A percentile compares a stretch with the other conserved stretches of the same genome.
These are phyloP conservation scores for Ammodytes marinus DNA, from an alignment of 2,113 vertebrate species.

Conservation along the genomic window DNA sequence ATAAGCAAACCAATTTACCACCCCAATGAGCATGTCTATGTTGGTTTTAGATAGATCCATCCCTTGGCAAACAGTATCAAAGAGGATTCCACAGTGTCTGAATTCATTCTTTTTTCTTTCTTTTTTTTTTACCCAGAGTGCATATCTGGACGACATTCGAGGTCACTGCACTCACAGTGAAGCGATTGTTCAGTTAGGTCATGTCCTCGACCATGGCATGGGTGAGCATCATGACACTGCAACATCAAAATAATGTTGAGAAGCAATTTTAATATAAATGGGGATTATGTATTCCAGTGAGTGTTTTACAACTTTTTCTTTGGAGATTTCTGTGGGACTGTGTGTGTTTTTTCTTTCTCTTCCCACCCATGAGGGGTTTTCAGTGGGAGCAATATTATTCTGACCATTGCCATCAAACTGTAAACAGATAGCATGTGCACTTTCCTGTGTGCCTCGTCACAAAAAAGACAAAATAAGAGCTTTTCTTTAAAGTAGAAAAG, in stretches of 20 bases:
- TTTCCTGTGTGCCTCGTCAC: not conserved
- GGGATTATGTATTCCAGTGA: not conserved
- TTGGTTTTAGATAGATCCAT: not conserved
- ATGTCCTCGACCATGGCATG: constrained; percentile 7
- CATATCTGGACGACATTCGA: not conserved
- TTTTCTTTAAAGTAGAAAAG: not conserved
- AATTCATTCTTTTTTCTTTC: not conserved
- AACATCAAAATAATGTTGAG: not conserved
- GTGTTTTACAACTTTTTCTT: too few species aligned
- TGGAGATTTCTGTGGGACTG: not conserved
- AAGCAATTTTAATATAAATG: not conserved
- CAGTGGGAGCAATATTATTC: not conserved
- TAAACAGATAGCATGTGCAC: not conserved
- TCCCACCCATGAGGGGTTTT: not conserved
- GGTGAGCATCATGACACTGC: not conserved
- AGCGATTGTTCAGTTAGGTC: constrained; percentile 34
- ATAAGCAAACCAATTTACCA: not conserved
- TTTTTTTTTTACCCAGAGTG: not conserved
- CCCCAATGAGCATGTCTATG: not conserved
- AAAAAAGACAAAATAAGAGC: not conserved
- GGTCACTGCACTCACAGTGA: constrained; percentile 1
- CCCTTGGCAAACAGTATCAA: too few species aligned
- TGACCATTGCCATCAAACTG: not conserved
- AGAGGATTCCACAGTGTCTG: not conserved
- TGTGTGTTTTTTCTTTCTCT: not conserved